Evolutionary conservation across 2,888 invertebrate species (phyloP).

Genomic region (Bugulina stolonifera): DNA sequence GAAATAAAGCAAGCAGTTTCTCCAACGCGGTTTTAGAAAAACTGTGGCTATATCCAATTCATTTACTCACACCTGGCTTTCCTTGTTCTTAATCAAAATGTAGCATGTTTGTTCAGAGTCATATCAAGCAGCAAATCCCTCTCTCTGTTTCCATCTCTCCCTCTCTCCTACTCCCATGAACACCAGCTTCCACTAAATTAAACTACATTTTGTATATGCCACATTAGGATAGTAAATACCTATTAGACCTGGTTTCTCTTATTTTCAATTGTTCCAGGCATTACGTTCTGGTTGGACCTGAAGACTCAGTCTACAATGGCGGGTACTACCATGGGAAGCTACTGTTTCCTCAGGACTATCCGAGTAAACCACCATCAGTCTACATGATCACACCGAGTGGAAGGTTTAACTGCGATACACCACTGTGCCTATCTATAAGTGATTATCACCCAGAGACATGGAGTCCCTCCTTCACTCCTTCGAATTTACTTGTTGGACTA

Average conservation of each 20-base stretch:
- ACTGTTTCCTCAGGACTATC: conserved; percentile 91
- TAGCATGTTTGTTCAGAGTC: too few relatives aligned
- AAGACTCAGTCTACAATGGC: conserved; percentile 77
- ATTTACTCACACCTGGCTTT: too few relatives aligned
- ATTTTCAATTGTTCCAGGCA: conserved; percentile 63
- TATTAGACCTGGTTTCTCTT: neutral
- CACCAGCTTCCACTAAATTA: too few relatives aligned
- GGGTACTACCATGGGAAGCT: conserved; percentile 90
- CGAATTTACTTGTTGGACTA: conserved; percentile 90
- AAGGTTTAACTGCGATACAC: conserved; percentile 56
- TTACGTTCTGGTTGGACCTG: conserved; percentile 93
- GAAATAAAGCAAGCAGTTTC: too few relatives aligned
- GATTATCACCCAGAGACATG: conserved; percentile 97
- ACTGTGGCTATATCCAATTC: too few relatives aligned
- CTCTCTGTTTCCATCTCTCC: too few relatives aligned
- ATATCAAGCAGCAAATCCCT: too few relatives aligned
- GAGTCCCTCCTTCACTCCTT: conserved; percentile 97
- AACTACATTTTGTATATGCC: too few relatives aligned
- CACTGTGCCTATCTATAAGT: conserved; percentile 84
- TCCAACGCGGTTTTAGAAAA: too few relatives aligned
- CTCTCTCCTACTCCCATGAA: too few relatives aligned
- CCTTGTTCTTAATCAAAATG: too few relatives aligned
- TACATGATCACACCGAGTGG: conserved; percentile 99
- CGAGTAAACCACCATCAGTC: conserved; percentile 94
- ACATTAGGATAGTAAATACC: too few relatives aligned